Base-by-base conservation (phyloP, 2,113 vertebrate genomes). In the Xerus inauris region DNA sequence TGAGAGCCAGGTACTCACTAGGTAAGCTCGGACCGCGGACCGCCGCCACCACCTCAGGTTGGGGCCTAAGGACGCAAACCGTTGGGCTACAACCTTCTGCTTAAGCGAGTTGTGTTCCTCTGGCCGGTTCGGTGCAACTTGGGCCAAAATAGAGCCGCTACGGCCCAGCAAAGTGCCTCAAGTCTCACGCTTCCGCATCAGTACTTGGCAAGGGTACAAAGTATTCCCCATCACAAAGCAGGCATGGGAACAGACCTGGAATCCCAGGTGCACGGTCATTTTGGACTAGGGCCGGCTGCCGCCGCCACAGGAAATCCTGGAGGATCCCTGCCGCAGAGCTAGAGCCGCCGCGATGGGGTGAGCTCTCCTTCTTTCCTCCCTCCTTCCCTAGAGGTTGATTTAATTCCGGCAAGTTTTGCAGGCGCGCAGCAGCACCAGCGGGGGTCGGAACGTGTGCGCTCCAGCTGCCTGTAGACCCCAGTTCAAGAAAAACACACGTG, bases 251-350 rank as follows among this genome's bases (percentile, higher is more conserved):
- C 40, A 0, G 59, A 28, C 32, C 7, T 0, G 1, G 16, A 69
- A 94, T 20, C 98, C 97, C 94, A 95, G 98, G 2, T 97, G 94
- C 86, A 98, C 97, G 28, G 98, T 92, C 13, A 98, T 97, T 90
- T 98, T 98, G 96, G 99, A 98, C 71, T 98, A 30, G 54, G 26
- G 22, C 20, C 40, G 0, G 94, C 86, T 1, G 97, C 92, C 7
- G 87, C 92, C 5, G 81, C 83, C 19, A 97, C 72, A 1, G n/a
- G 54, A 80, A 28, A 85, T 89, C 77, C 38, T 82, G 57, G 65
- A 72, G 79, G 42, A 81, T 73, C 59, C 65, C 28, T 0, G 67
- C 75, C 0, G 49, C 35, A 12, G 14, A 57, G 40, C 92, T 11
- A 1, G 28, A 42, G 69, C 73, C 8, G 16, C 26, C 0, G 19